Percentiles rank a stretch among this genome's conserved stretches.
Conservation (phyloP, 1,140 invertebrate genomes). For the Stenopsyche tienmushanensis region DNA sequence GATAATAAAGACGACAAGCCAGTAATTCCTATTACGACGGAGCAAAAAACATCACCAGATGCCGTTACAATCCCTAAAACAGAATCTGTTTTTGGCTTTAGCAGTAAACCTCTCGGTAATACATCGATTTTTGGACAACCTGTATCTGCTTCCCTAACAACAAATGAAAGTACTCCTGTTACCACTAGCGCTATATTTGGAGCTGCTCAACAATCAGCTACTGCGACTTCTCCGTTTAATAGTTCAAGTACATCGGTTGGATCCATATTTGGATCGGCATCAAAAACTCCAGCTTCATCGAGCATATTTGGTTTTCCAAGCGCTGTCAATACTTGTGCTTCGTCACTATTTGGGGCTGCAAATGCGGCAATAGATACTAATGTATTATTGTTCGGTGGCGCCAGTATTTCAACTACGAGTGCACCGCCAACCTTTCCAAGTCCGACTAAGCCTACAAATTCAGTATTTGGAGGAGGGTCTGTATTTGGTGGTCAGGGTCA, state of each 20-base stretch:
- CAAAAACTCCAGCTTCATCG: slow-evolving; percentile 5
- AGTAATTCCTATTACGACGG: too few species aligned
- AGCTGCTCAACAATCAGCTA: slow-evolving; percentile 2
- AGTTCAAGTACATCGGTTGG: not conserved
- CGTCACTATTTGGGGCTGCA: slow-evolving; percentile 38
- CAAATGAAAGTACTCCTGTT: too few species aligned
- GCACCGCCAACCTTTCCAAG: slow-evolving; percentile 22
- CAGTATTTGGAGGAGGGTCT: slow-evolving; percentile 32
- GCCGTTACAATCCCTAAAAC: too few species aligned
- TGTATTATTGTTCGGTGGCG: slow-evolving; percentile 29
- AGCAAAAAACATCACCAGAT: too few species aligned
- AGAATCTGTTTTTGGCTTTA: too few species aligned
- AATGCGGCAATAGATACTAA: slow-evolving; percentile 32
- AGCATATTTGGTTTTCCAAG: slow-evolving; percentile 28
- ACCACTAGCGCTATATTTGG: slow-evolving; percentile 1
- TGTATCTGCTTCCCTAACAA: too few species aligned
- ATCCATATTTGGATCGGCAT: slow-evolving; percentile 28
- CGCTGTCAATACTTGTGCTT: slow-evolving; percentile 31
- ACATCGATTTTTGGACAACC: too few species aligned
- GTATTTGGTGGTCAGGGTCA: slow-evolving; percentile 32
- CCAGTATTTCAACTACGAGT: slow-evolving; percentile 28
- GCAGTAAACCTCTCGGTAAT: too few species aligned
- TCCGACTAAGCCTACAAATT: slow-evolving; percentile 6
- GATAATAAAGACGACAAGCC: too few species aligned
- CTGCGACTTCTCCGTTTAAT: not conserved